Percentiles rank a stretch among this genome's conserved stretches.
phyloP scores from a whole-genome alignment of 2,797 vertebrate genomes.

The Ctenopoma kingsleyae region DNA sequence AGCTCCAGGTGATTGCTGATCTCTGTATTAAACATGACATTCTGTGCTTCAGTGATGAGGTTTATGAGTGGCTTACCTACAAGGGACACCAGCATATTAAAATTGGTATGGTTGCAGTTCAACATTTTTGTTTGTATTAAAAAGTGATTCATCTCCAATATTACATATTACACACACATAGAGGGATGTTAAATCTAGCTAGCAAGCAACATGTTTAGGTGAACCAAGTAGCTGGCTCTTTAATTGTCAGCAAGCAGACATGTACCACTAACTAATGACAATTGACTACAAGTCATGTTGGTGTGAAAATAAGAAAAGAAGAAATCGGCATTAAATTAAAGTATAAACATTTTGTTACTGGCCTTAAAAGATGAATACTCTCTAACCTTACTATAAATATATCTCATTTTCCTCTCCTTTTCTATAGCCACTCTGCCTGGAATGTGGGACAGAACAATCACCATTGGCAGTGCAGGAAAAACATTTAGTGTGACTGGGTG shows the following conservation, averaged over 20 bases:
- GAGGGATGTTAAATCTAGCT: too few relatives aligned
- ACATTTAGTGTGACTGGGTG: conserved; percentile 96
- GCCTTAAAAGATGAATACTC: neutral
- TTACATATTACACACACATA: too few relatives aligned
- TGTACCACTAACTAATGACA: neutral
- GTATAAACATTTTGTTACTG: neutral
- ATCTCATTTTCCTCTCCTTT: neutral
- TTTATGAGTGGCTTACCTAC: conserved; percentile 97
- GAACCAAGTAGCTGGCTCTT: neutral
- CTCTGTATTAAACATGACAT: conserved; percentile 93
- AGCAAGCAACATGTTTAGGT: too few relatives aligned
- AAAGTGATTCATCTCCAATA: neutral
- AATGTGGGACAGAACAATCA: conserved; percentile 98
- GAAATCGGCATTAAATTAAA: too few relatives aligned
- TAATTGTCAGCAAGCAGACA: neutral
- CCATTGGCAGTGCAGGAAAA: conserved; percentile 94
- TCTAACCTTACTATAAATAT: neutral
- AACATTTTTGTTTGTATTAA: neutral
- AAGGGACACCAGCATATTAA: conserved; percentile 92
- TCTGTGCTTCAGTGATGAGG: conserved; percentile 96
- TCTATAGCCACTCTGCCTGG: conserved; percentile 91
- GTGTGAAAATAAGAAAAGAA: too few relatives aligned
- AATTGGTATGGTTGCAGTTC: conserved; percentile 86
- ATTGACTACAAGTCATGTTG: too few relatives aligned
- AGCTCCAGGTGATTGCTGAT: conserved; percentile 92